phyloP scores from a whole-genome alignment of 2,113 vertebrate species.

The Odobenus rosmarus region DNA sequence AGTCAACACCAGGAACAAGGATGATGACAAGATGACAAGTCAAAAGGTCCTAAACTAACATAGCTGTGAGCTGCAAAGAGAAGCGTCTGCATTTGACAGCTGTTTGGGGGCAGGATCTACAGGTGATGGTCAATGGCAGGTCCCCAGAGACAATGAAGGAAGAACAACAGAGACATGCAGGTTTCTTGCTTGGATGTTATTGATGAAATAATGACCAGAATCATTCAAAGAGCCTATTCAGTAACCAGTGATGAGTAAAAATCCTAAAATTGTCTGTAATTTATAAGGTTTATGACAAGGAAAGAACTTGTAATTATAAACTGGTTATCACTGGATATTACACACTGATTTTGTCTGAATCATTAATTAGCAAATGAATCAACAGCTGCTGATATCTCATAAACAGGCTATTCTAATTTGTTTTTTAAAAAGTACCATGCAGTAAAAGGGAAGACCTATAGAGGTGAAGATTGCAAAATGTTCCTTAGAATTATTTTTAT shows the following conservation, averaged over 20 bases:
- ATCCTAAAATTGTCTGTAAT: conserved; percentile 78
- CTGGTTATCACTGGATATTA: conserved; percentile 74
- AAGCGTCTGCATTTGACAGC: not conserved
- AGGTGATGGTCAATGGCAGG: not conserved
- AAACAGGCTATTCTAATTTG: conserved; percentile 60
- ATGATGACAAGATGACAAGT: not conserved
- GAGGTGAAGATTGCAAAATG: not conserved
- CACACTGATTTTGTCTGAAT: conserved; percentile 76
- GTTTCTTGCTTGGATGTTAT: not conserved
- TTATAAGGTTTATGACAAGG: conserved; percentile 74
- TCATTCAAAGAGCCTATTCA: not conserved
- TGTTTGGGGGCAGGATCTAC: not conserved
- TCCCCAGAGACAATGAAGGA: not conserved
- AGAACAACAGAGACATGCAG: not conserved
- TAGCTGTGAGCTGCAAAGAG: not conserved
- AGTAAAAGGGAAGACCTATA: not conserved
- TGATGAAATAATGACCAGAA: not conserved
- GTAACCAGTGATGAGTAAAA: conserved; percentile 42
- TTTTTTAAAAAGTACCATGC: conserved; percentile 20
- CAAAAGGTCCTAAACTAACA: not conserved
- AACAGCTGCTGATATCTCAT: conserved; percentile 64
- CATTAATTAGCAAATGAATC: conserved; percentile 77
- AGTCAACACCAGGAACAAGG: not conserved
- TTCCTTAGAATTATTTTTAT: not conserved
- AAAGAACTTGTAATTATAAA: conserved; percentile 79